Base-by-base conservation (phyloP, 2,888 invertebrate genomes). In the Archips crataeganus region DNA sequence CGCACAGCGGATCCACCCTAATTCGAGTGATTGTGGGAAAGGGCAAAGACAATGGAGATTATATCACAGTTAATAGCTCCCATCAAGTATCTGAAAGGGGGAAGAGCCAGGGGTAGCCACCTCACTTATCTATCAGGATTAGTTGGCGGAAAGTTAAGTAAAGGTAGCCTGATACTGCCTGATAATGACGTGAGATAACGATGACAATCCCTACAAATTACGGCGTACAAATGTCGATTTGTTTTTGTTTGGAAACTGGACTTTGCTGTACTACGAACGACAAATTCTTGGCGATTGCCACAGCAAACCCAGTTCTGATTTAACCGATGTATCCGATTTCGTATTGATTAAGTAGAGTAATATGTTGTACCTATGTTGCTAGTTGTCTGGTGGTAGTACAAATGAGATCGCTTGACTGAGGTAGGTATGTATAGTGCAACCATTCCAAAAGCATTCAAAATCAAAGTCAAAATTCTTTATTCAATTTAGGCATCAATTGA, bases 41-140 rank as follows among this genome's bases (percentile, higher is more conserved):
- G 87, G 85, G 85, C 90, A 92, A 93, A 94, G 92, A 94, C 93
- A 92, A 93, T 90, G 81, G 86, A 81, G 93, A 93, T 94, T 85
- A 85, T 88, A 91, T 92, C 93, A 85, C 83, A 83, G 90, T 91
- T 93, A 93, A 93, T 92, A 91, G 92, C 90, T 85, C 80, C 88
- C 88, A 88, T 90, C 88, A 86, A 85, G 81, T 80, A 83, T 78
- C 74, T 72, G 82, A 80, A 80, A 80, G 84, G 87, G 85, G 84
- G 85, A 75, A 78, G 71, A 71, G 72, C 74, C 61, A 36, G 78
- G 80, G 81, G 80, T 78, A 79, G 81, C 82, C 81, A 81, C 80
- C 81, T 80, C 75, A 76, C 79, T 84, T 92, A 91, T 91, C 90
- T 82, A 77, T 78, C 76, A 75, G 90, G 92, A 93, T 93, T 92